Percentiles rank a stretch among this genome's conserved stretches.
These are phyloP conservation scores for Eidolon dupreanum DNA, from an alignment of 2,797 vertebrate genomes.

Conservation along the genomic window DNA sequence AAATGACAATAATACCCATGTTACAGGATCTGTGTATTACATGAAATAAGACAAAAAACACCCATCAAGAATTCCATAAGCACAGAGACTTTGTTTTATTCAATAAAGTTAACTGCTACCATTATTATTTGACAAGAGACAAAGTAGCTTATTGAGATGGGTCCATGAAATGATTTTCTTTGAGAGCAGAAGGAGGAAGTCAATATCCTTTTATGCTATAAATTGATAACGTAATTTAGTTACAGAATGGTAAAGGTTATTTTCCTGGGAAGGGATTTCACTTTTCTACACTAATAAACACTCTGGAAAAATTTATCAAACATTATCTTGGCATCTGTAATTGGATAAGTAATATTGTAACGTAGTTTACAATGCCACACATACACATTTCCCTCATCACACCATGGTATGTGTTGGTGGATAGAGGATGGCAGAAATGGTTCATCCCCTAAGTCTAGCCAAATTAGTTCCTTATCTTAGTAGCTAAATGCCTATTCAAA, in stretches of 20 bases:
- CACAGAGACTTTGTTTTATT: neutral
- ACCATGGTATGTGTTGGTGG: rapidly evolving
- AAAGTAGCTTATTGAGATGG: neutral
- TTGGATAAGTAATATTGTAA: neutral
- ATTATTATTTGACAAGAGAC: neutral
- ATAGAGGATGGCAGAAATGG: neutral
- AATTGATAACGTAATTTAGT: neutral
- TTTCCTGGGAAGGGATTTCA: neutral
- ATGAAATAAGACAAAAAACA: neutral
- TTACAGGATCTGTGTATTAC: neutral
- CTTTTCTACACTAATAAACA: neutral
- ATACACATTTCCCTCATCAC: neutral
- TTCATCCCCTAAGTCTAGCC: neutral
- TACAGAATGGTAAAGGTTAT: neutral
- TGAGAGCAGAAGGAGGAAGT: neutral
- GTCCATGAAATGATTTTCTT: neutral
- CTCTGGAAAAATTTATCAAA: neutral
- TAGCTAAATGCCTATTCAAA: neutral
- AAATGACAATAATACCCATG: neutral
- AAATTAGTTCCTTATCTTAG: neutral
- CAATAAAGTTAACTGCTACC: neutral
- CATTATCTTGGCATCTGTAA: neutral
- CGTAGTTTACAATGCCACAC: neutral
- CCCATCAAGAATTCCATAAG: neutral
- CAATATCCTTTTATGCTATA: neutral